These are phyloP conservation scores for Tragopan temminckii DNA, from an alignment of 2,797 vertebrate species.

Conservation along the genomic window DNA sequence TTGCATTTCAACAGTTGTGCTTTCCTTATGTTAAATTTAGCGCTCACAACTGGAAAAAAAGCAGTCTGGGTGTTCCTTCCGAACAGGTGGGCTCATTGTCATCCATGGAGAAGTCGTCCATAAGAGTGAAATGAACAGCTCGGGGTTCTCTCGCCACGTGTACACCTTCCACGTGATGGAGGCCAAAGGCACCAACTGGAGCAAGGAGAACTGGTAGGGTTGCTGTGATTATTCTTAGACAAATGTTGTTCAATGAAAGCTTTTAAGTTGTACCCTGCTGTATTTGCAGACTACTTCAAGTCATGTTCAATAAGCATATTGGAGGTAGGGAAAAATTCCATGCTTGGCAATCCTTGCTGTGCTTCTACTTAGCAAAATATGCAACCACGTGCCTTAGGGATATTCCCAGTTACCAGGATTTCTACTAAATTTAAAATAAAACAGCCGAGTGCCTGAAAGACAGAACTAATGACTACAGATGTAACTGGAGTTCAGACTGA, in stretches of 20 bases:
- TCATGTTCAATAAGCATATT: neutral
- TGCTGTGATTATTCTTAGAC: neutral
- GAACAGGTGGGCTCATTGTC: constrained; percentile 88
- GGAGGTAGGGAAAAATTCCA: neutral
- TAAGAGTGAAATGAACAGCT: constrained; percentile 90
- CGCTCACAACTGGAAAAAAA: neutral
- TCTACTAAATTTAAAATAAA: neutral
- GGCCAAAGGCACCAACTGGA: constrained; percentile 88
- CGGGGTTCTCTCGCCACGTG: constrained; percentile 87
- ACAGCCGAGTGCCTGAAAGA: neutral
- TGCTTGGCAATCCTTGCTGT: neutral
- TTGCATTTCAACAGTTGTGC: neutral
- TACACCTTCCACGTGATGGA: constrained; percentile 98
- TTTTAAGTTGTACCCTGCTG: neutral
- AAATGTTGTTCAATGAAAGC: neutral
- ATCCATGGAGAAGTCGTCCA: constrained; percentile 96
- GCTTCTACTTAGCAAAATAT: neutral
- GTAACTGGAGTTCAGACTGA: neutral
- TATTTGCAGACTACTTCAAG: neutral
- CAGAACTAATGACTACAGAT: neutral
- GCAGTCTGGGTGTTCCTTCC: neutral
- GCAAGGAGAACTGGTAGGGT: constrained; percentile 92
- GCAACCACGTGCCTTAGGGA: neutral
- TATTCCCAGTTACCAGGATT: neutral
- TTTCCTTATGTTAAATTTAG: neutral